These are phyloP conservation scores for Poicephalus gulielmi DNA, from an alignment of 2,113 vertebrate genomes.

Conservation along the genomic window DNA sequence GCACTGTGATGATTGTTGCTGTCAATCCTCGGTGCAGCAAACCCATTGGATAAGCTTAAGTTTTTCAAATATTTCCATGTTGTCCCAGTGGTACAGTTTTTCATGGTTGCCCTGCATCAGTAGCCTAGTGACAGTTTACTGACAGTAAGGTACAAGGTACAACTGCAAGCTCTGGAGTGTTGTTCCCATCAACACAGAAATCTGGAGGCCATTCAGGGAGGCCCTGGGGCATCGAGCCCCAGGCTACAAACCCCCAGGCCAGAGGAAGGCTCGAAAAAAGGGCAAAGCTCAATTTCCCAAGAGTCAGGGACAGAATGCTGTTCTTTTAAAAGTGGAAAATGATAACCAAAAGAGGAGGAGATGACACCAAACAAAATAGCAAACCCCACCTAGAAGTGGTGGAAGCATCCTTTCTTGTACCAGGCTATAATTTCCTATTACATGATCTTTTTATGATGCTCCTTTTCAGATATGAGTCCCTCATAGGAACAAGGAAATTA, in stretches of 20 bases:
- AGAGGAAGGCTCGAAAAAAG: background rate
- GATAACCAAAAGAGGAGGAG: background rate
- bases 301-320: background rate
- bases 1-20: background rate
- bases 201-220: background rate
- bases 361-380: background rate
- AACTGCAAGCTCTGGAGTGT: background rate
- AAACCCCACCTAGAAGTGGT: background rate
- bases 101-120: background rate
- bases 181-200: background rate
- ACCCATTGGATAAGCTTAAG: background rate
- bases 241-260: background rate
- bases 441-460: constrained; percentile 15
- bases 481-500: background rate
- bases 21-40: background rate
- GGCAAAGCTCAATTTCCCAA: background rate
- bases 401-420: background rate
- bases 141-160: background rate
- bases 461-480: background rate
- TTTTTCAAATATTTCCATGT: background rate
- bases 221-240: background rate
- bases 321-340: background rate
- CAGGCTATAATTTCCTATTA: constrained; percentile 1
- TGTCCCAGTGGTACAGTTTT: background rate
- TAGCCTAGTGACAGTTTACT: background rate